A percentile compares a stretch with the other conserved stretches of the same genome.
phyloP scores from a whole-genome alignment of 2,888 invertebrate species.

The Andrena bucephala region DNA sequence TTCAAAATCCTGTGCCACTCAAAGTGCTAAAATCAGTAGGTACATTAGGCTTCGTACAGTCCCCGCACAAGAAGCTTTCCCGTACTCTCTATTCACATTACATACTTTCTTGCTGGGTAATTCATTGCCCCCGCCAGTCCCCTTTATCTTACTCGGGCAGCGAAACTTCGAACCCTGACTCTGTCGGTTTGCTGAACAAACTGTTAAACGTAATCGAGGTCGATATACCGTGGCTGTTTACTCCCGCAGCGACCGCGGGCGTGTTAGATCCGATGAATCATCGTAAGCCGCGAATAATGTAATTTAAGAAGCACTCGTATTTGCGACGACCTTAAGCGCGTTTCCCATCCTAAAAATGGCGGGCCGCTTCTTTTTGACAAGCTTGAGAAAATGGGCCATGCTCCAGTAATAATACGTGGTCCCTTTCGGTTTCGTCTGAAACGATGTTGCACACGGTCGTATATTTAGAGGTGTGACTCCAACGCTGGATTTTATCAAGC shows the following conservation, averaged over 20 bases:
- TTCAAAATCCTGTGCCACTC: no score
- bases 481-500: slow-evolving; percentile 47
- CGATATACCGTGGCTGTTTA: slow-evolving; percentile 56
- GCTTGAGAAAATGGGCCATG: slow-evolving; percentile 44
- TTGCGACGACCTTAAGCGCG: slow-evolving; percentile 11
- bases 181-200: slow-evolving; percentile 44
- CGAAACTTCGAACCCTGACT: slow-evolving; percentile 12
- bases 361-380: not conserved
- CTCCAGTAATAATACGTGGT: slow-evolving; percentile 47
- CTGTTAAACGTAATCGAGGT: slow-evolving; percentile 39
- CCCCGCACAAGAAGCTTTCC: not conserved
- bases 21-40: no score
- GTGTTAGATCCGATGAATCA: slow-evolving; percentile 65
- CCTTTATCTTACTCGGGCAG: not conserved
- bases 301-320: slow-evolving; percentile 58
- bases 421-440: slow-evolving; percentile 28
- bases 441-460: slow-evolving; percentile 26
- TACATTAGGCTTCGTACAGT: no score
- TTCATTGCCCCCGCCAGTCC: not conserved
- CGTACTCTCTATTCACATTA: not conserved
- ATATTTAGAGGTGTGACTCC: slow-evolving; percentile 62
- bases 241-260: slow-evolving; percentile 9
- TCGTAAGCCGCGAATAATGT: slow-evolving; percentile 55
- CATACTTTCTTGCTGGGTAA: not conserved
- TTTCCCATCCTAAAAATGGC: not conserved